Conservation (phyloP, 2,113 vertebrate genomes). For the Orthonyx spaldingii region DNA sequence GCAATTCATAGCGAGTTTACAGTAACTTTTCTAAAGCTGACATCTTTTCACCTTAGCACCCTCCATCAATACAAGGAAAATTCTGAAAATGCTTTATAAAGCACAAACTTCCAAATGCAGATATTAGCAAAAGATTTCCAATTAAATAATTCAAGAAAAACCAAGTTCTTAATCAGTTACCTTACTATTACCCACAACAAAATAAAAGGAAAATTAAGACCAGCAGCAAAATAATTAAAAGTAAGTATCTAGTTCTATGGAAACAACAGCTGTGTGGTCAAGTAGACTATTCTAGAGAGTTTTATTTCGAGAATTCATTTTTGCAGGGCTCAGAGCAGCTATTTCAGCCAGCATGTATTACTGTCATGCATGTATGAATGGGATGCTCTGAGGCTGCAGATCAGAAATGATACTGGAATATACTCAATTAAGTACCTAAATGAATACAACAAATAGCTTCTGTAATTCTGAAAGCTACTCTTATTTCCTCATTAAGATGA, state of each 20-base stretch:
- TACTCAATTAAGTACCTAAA: slow-evolving; percentile 2
- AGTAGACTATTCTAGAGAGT: slow-evolving; percentile 34
- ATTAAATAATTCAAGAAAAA: slow-evolving; percentile 35
- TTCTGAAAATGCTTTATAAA: neutral
- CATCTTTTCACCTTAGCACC: neutral
- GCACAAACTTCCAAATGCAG: neutral
- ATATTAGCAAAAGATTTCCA: slow-evolving; percentile 21
- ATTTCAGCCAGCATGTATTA: slow-evolving; percentile 4
- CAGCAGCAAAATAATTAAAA: neutral
- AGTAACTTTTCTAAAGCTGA: neutral
- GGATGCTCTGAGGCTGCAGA: neutral
- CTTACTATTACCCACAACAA: neutral
- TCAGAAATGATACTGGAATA: slow-evolving; percentile 15
- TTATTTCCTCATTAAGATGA: slow-evolving; percentile 15
- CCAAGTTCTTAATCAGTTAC: slow-evolving; percentile 23
- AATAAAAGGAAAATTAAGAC: neutral
- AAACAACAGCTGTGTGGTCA: slow-evolving; percentile 18
- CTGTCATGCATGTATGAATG: neutral
- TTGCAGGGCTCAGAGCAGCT: slow-evolving; percentile 31
- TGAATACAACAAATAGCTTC: slow-evolving; percentile 29
- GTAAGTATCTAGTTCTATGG: neutral
- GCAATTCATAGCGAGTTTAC: neutral
- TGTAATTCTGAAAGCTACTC: slow-evolving; percentile 35
- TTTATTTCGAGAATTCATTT: slow-evolving; percentile 55
- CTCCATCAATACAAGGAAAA: neutral